Percentiles rank a stretch among this genome's conserved stretches.
These are phyloP conservation scores for Eupleurogrammus muticus DNA, from an alignment of 2,797 vertebrate genomes.

Conservation along the genomic window DNA sequence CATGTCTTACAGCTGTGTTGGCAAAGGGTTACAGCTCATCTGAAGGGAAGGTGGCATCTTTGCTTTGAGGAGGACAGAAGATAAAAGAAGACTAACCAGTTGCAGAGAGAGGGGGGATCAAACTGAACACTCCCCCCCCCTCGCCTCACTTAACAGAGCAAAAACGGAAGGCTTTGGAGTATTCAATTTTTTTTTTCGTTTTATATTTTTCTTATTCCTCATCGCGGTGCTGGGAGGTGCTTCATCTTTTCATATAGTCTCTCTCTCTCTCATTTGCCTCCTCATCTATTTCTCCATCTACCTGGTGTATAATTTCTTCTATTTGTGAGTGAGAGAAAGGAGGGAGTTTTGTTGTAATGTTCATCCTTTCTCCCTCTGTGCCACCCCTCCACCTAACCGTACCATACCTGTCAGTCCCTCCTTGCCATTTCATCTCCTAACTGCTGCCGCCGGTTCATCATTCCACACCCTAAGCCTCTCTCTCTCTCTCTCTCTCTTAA, in stretches of 20 bases:
- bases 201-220: conserved; percentile 89
- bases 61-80: conserved; percentile 78
- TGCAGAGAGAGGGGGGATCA: conserved; percentile 73
- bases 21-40: conserved; percentile 79
- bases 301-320: conserved; percentile 86
- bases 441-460: conserved; percentile 53
- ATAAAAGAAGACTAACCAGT: conserved; percentile 75
- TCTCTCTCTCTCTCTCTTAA: conserved; percentile 72
- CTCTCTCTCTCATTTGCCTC: conserved; percentile 86
- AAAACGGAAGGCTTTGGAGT: conserved; percentile 90
- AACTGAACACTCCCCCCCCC: conserved; percentile 70
- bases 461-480: conserved; percentile 53
- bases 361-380: conserved; percentile 53
- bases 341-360: conserved; percentile 66
- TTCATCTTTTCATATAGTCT: conserved; percentile 87
- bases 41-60: conserved; percentile 74
- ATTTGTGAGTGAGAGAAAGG: conserved; percentile 80
- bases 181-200: conserved; percentile 90
- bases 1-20: conserved; percentile 75
- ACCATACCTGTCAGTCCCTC: conserved; percentile 63
- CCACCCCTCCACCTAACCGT: conserved; percentile 53
- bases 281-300: conserved; percentile 89
- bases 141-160: conserved; percentile 77
- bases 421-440: conserved; percentile 55
- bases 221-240: conserved; percentile 88